phyloP scores from a whole-genome alignment of 2,888 invertebrate genomes.

The Parnassius mnemosyne region DNA sequence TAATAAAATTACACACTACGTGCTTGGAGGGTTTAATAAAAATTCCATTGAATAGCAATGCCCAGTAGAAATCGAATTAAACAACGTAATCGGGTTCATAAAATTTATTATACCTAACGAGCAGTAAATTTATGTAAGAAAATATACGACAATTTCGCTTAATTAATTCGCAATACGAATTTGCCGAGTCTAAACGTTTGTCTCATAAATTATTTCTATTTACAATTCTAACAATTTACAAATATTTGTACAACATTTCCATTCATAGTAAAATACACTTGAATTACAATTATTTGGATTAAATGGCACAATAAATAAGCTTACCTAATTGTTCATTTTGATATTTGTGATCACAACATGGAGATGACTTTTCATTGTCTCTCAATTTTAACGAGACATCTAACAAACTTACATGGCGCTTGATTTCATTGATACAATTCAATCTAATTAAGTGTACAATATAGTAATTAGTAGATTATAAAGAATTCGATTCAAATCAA shows the following conservation, averaged over 20 bases:
- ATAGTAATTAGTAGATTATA: too few species aligned
- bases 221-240: conserved; percentile 51
- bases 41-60: conserved; percentile 26
- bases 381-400: too few species aligned
- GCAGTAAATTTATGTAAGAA: conserved; percentile 55
- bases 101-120: conserved; percentile 66
- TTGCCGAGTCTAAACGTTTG: conserved; percentile 16
- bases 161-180: conserved; percentile 29
- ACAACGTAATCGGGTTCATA: conserved; percentile 43
- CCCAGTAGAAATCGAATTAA: conserved; percentile 27
- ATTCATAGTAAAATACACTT: background rate
- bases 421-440: too few species aligned
- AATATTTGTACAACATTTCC: conserved; percentile 33
- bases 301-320: background rate
- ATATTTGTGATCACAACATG: too few species aligned
- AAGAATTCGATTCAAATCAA: too few species aligned
- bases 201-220: conserved; percentile 60
- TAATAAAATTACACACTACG: conserved; percentile 39
- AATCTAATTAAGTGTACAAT: too few species aligned
- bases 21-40: conserved; percentile 27
- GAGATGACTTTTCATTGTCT: too few species aligned
- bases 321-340: background rate
- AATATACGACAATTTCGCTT: conserved; percentile 50
- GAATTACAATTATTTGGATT: background rate
- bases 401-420: too few species aligned